Percentiles rank a stretch among this genome's conserved stretches.
Conservation (phyloP, 2,797 vertebrate species). For the Acridotheres tristis region DNA sequence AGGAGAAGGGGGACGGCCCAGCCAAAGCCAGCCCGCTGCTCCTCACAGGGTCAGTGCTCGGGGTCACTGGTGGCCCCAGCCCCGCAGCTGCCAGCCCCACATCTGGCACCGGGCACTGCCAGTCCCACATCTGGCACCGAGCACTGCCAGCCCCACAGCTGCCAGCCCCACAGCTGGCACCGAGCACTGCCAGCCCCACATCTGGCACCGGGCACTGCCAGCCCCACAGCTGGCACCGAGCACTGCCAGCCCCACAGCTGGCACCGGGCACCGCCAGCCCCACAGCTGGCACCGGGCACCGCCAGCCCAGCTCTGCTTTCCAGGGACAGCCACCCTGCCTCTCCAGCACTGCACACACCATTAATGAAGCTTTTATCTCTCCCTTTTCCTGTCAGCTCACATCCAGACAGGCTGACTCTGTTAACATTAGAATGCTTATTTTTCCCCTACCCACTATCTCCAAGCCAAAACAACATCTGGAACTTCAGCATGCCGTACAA, state of each 20-base stretch:
- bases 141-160: constrained; percentile 58
- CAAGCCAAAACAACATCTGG: constrained; percentile 81
- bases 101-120: constrained; percentile 58
- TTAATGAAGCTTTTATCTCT: constrained; percentile 73
- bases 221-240: background rate
- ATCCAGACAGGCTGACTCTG: constrained; percentile 77
- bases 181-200: background rate
- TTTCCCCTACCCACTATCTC: constrained; percentile 55
- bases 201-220: constrained; percentile 58
- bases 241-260: constrained; percentile 26
- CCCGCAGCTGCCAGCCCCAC: constrained; percentile 54
- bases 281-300: constrained; percentile 53
- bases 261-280: constrained; percentile 52
- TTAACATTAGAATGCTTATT: constrained; percentile 71
- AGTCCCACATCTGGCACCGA: constrained; percentile 62
- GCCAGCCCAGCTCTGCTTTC: constrained; percentile 48
- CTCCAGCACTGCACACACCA: constrained; percentile 51
- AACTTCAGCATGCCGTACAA: constrained; percentile 58
- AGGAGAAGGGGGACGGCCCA: background rate
- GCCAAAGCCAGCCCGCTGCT: background rate
- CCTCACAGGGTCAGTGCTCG: no score
- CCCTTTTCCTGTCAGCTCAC: constrained; percentile 70
- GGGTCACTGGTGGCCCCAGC: background rate
- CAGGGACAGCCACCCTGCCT: constrained; percentile 58
- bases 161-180: background rate